phyloP scores from a whole-genome alignment of 2,797 vertebrate species.

The Melanotaenia nigrans region DNA sequence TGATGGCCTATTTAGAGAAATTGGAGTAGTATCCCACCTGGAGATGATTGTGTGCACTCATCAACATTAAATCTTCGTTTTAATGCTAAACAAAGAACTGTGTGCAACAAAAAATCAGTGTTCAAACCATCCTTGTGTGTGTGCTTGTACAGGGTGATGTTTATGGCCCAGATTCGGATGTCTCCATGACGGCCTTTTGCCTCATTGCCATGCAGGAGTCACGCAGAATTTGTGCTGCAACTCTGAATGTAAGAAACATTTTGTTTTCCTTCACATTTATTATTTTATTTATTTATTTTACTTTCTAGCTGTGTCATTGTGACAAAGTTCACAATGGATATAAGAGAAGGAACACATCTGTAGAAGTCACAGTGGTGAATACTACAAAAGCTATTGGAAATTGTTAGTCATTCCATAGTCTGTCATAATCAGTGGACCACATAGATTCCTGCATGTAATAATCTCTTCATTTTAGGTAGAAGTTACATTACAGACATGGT shows the following conservation, averaged over 20 bases:
- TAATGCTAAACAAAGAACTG: not conserved
- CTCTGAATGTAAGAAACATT: slow-evolving; percentile 76
- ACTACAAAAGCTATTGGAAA: not conserved
- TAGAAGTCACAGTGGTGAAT: not conserved
- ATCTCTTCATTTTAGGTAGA: no score
- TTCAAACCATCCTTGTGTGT: not conserved
- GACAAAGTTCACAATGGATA: not conserved
- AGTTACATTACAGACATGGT: no score
- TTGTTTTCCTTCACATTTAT: not conserved
- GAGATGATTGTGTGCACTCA: slow-evolving; percentile 48
- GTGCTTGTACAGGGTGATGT: slow-evolving; percentile 57
- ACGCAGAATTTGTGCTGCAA: slow-evolving; percentile 61
- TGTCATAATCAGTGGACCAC: not conserved
- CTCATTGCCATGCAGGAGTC: slow-evolving; percentile 85
- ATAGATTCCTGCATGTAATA: no score
- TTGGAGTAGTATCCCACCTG: not conserved
- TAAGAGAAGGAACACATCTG: not conserved
- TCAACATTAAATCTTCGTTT: not conserved
- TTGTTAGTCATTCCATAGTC: not conserved
- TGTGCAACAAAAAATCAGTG: not conserved
- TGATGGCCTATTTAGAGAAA: slow-evolving; percentile 56
- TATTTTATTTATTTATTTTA: not conserved
- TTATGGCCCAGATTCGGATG: slow-evolving; percentile 70
- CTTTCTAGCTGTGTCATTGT: not conserved
- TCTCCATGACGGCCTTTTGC: slow-evolving; percentile 88